These are phyloP conservation scores for Chelonus formosanus DNA, from an alignment of 2,888 invertebrate species.

Conservation along the genomic window DNA sequence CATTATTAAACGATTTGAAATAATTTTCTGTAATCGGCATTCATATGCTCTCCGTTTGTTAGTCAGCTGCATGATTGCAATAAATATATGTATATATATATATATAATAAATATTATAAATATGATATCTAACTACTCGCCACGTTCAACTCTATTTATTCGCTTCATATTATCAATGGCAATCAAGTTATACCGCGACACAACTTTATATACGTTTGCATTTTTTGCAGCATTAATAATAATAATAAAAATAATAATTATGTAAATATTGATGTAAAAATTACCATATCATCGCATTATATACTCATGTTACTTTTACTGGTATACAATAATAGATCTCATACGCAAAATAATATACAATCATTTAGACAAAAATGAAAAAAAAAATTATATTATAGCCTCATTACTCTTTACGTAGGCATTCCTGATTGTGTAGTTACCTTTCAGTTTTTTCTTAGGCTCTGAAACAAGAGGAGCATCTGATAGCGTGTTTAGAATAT, in stretches of 20 bases:
- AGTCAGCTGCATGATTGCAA: conserved; percentile 33
- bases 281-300: conserved; percentile 24
- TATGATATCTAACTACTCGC: conserved; percentile 37
- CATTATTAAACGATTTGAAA: conserved; percentile 9
- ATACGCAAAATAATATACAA: conserved; percentile 36
- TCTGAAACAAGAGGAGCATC: conserved; percentile 79
- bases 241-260: conserved; percentile 31
- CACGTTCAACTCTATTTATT: conserved; percentile 32
- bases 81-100: conserved; percentile 27
- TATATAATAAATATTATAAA: conserved; percentile 16
- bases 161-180: conserved; percentile 18
- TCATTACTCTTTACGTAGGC: conserved; percentile 51
- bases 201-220: conserved; percentile 13
- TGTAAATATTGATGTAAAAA: conserved; percentile 30
- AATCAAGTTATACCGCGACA: conserved; percentile 27
- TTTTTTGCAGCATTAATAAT: conserved; percentile 21
- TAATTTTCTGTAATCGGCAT: conserved; percentile 23
- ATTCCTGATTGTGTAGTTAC: conserved; percentile 64
- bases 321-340: conserved; percentile 32
- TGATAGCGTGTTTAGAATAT: conserved; percentile 65
- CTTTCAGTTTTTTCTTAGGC: conserved; percentile 81
- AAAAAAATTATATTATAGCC: conserved; percentile 46
- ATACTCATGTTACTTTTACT: conserved; percentile 30
- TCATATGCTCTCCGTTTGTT: conserved; percentile 40
- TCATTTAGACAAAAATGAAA: conserved; percentile 32